Evolutionary conservation across 1,140 invertebrate genomes (phyloP), one percentile per base, ranked within the genome.

Genomic region (Drosophila quadrilineata): DNA sequence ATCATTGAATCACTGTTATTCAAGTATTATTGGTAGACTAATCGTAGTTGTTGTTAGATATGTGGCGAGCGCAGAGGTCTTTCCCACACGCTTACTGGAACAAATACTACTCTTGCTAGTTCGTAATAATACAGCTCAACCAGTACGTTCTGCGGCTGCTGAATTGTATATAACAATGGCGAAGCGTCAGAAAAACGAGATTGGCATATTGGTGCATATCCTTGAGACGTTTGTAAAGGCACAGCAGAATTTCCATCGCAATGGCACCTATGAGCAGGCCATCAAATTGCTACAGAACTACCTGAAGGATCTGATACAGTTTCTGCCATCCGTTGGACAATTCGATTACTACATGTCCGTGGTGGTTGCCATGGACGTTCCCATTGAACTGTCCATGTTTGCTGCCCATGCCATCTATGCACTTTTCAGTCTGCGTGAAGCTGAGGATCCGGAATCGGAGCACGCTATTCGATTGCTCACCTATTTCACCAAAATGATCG

Each of bases 81-180:
- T 84, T 38, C 14, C 77, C 0, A 16, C 2, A 0, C 53, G 73
- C 5, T 71, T 84, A n/a, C 28, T 67, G 9, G 70, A 85, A 21
- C 40, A 53, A 10, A 41, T 84, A 0, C 33, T 84, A 0, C 22
- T 56, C 14, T 22, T 84, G 3, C 5, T 85, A n/a, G 14, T 17
- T 84, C 2, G 45, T n/a, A n/a, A n/a, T n/a, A n/a, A n/a, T n/a
- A 68, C 26, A n/a, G 41, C 4, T 14, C 41, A 0, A 2, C 21
- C 4, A 35, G 43, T 82, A 2, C n/a, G 64, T 4, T 45, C 21
- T 0, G 3, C 48, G 26, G 73, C 77, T 5, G 73, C 73, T 3
- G 4, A 73, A 19, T 8, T 84, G 0, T 84, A 84, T 21, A n/a
- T 84, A 0, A 57, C 19, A 16, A 8, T 84, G n/a, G 67, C 65